A percentile compares a stretch with the other conserved stretches of the same genome.
Conservation (phyloP, 2,888 invertebrate genomes). For the Ganaspis brasiliensis region DNA sequence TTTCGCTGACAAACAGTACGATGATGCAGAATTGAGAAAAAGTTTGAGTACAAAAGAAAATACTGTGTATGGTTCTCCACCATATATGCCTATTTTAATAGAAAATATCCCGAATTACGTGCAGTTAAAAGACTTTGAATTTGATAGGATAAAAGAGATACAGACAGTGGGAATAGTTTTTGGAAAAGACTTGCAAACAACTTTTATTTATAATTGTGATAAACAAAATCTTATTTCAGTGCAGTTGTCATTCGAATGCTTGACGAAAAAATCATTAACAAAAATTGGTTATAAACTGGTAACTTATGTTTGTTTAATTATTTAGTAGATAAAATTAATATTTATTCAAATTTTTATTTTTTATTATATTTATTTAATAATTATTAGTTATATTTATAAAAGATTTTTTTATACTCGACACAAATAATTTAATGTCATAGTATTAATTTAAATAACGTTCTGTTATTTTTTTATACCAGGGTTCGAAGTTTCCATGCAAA, state of each 20-base stretch:
- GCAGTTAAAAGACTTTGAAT: slow-evolving; percentile 20
- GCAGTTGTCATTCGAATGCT: slow-evolving; percentile 10
- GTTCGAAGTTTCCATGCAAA: slow-evolving; percentile 4
- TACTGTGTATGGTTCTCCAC: slow-evolving; percentile 9
- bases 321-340: not conserved
- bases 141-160: slow-evolving; percentile 27
- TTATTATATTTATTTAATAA: not conserved
- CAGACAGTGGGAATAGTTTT: slow-evolving; percentile 30
- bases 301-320: not conserved
- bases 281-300: not conserved
- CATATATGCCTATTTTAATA: slow-evolving; percentile 33
- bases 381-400: no score
- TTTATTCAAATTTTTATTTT: not conserved
- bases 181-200: not conserved
- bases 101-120: slow-evolving; percentile 27
- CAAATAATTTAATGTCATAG: no score
- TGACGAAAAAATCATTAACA: not conserved
- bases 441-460: no score
- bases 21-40: not conserved
- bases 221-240: not conserved
- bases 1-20: not conserved
- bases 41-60: slow-evolving; percentile 5
- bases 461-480: not conserved
- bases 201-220: slow-evolving; percentile 7
- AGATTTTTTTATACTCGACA: no score